Evolutionary conservation across 1,140 invertebrate species (phyloP), one percentile per base, ranked within the genome.

Genomic region (Asbolus verrucosus): DNA sequence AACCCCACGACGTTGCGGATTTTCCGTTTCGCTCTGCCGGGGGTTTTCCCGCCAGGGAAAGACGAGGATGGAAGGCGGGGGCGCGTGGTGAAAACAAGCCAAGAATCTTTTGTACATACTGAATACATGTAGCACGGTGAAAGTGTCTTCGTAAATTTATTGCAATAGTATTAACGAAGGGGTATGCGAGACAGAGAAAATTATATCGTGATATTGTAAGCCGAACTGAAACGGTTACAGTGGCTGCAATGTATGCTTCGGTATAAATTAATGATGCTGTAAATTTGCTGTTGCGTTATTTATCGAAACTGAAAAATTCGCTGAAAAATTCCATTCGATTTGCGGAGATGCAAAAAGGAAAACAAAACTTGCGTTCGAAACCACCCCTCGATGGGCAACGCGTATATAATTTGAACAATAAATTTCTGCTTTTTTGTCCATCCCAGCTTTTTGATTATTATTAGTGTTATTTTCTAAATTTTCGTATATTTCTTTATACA

Each of bases 81-180:
- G 39, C 63, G 67, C 18, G 43, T 21, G 68, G 71, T 8, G n/a
- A 11, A 54, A 59, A 38, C 19, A 36, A 2, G 2, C n/a, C 13
- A 39, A 30, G 15, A 70, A 60, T 66, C 36, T 70, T 60, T 59
- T 69, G 66, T 72, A 72, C 66, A 69, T 38, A 59, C 62, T 73
- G 50, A 68, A 69, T 70, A 65, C 70, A 69, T 61, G 66, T 61
- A 39, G 66, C 50, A 59, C 31, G 69, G 67, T 65, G 68, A 73
- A 76, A 76, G 72, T 76, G 75, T 76, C 75, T 75, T 76, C 62
- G 54, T 65, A 67, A 76, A 76, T 76, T 76, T 76, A 76, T 75
- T 66, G 73, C 71, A 68, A 76, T 75, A 70, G 72, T 71, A 71
- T 70, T 63, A 76, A 74, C 73, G 71, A 71, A 73, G 67, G 59